phyloP scores from a whole-genome alignment of 2,797 vertebrate genomes.

The Dendrocincla fuliginosa region DNA sequence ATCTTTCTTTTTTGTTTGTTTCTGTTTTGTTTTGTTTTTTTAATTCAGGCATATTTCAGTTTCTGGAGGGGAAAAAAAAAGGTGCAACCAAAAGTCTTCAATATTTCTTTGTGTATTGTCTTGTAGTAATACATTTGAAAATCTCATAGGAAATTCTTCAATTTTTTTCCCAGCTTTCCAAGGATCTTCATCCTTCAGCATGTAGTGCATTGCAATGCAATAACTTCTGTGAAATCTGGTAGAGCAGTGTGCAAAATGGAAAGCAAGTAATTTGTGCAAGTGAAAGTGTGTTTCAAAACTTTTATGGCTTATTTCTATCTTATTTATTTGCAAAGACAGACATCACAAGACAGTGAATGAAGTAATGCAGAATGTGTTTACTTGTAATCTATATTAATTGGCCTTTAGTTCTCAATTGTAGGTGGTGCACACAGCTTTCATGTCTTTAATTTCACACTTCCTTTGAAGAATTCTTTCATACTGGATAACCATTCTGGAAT shows the following conservation, averaged over 20 bases:
- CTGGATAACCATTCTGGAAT: background rate
- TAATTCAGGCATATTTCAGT: background rate
- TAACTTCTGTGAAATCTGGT: background rate
- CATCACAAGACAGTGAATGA: background rate
- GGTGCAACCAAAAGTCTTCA: rapidly evolving
- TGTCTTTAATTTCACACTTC: background rate
- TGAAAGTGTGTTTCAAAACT: background rate
- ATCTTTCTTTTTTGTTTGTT: background rate
- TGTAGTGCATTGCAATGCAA: background rate
- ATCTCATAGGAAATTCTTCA: background rate
- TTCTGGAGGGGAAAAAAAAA: background rate
- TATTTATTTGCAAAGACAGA: background rate
- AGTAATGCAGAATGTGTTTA: background rate
- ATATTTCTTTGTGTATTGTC: background rate
- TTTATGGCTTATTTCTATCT: background rate
- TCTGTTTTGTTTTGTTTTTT: no score
- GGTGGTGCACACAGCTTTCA: background rate
- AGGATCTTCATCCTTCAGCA: background rate
- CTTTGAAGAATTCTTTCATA: background rate
- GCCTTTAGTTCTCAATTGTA: background rate
- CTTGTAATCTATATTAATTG: background rate
- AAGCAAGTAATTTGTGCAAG: background rate
- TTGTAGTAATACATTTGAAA: background rate
- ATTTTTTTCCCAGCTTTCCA: background rate
- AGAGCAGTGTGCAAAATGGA: background rate